Evolutionary conservation across 2,797 vertebrate genomes (phyloP), one percentile per base, ranked within the genome.

Genomic region (Mastacembelus armatus): DNA sequence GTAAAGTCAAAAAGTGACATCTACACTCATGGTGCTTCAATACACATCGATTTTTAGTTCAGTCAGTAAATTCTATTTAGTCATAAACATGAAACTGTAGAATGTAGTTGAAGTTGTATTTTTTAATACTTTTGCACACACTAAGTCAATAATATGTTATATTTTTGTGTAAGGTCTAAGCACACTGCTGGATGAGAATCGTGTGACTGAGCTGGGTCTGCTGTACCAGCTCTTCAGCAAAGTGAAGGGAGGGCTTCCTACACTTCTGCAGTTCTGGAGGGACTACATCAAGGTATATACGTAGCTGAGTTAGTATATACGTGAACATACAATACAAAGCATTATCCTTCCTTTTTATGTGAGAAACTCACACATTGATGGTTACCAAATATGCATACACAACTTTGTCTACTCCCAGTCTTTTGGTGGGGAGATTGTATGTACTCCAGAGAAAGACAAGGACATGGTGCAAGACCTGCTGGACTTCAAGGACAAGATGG

Each of bases 401-500:
- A 58, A 52, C 51, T 39, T 10, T 74, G 29, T 80, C n/a, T 77
- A 44, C 14, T 61, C 14, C 9, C 83, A 99, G 98, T 93, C 95
- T 3, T 99, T 97, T 82, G 98, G 98, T 66, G 98, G 97, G 86
- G 98, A 98, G 78, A 99, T 99, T 72, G 98, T 99, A 59, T 97
- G 99, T 83, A 97, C 98, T 79, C 98, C 98, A 51, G 98, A 99
- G 92, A 99, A 99, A 88, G 97, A 99, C 91, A 98, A 98, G 88
- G 99, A 98, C 43, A 99, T 99, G 98, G 97, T 99, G 63, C 98
- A 98, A 88, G 97, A 99, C 61, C 93, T 99, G 70, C 92, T 99
- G 81, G 97, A 99, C 90, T 98, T 99, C 76, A 99, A 99, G 84
- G 97, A 98, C 88, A 98, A 98, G 87, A 97, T 99, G 92, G 98